Conservation (phyloP, 2,113 vertebrate genomes). For the Podarcis muralis region DNA sequence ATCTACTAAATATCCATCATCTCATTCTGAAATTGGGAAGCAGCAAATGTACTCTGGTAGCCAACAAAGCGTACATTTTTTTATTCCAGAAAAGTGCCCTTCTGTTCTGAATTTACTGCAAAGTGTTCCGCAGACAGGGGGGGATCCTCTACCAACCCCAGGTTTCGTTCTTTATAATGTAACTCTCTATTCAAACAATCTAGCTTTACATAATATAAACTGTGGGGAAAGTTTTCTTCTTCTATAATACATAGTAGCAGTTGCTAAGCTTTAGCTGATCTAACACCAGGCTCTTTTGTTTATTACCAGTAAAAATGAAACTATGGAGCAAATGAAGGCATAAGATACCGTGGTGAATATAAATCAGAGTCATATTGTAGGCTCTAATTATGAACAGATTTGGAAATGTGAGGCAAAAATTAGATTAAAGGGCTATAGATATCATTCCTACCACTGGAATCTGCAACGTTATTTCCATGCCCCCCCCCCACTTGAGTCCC, state of each 20-base stretch:
- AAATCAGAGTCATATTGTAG: constrained; percentile 70
- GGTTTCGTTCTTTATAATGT: constrained; percentile 68
- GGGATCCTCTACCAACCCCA: constrained; percentile 70
- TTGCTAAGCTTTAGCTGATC: constrained; percentile 60
- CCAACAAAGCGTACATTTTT: constrained; percentile 79
- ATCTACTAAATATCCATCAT: constrained; percentile 82
- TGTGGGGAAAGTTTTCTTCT: constrained; percentile 66
- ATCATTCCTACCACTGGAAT: constrained; percentile 65
- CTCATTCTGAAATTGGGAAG: constrained; percentile 82
- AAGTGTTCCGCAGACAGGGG: constrained; percentile 78
- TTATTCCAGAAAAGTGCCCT: constrained; percentile 73
- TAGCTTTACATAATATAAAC: constrained; percentile 63
- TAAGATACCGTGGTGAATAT: constrained; percentile 64
- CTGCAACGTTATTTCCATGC: constrained; percentile 40
- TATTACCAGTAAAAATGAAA: constrained; percentile 50
- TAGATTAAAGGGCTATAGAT: constrained; percentile 69
- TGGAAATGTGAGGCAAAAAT: constrained; percentile 62
- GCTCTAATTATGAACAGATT: constrained; percentile 62
- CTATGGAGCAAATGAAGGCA: constrained; percentile 53
- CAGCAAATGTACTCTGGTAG: constrained; percentile 77
- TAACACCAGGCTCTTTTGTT: constrained; percentile 37
- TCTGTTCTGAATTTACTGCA: constrained; percentile 82
- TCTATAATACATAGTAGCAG: constrained; percentile 63
- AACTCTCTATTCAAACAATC: constrained; percentile 62
- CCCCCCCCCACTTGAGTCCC: neutral